These are phyloP conservation scores for Azemiops feae DNA, from an alignment of 2,113 vertebrate species.

Conservation along the genomic window DNA sequence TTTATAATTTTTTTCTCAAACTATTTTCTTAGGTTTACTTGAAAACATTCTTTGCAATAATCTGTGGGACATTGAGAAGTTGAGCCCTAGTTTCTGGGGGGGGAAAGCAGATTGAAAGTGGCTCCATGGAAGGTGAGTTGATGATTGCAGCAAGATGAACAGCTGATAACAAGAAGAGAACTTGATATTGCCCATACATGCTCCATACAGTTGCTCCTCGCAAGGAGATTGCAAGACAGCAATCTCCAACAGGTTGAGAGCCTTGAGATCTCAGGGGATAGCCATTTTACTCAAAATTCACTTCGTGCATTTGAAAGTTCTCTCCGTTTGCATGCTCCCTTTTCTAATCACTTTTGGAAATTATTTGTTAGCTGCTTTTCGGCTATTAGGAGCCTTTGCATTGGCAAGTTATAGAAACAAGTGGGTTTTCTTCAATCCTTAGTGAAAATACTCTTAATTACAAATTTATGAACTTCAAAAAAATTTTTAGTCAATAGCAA, in stretches of 20 bases:
- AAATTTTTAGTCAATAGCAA: neutral
- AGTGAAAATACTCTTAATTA: neutral
- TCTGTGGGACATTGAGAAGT: neutral
- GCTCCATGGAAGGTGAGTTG: neutral
- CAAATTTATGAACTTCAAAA: neutral
- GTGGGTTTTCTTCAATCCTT: neutral
- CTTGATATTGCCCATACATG: neutral
- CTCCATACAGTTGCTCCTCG: neutral
- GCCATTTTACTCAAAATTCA: neutral
- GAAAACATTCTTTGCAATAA: neutral
- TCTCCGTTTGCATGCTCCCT: neutral
- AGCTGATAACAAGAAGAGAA: neutral
- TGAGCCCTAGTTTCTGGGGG: neutral
- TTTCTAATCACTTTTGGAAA: neutral
- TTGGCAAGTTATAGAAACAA: neutral
- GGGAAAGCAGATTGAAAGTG: neutral
- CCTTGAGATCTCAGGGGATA: neutral
- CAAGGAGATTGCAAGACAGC: neutral
- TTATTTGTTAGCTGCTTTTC: neutral
- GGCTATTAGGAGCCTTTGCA: neutral
- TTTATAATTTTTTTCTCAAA: neutral
- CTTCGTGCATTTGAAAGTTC: neutral
- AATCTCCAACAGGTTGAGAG: neutral
- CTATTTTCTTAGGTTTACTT: neutral
- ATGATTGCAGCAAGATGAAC: neutral